These are phyloP conservation scores for Perizoma flavofasciatum DNA, from an alignment of 2,888 invertebrate species.

Conservation along the genomic window DNA sequence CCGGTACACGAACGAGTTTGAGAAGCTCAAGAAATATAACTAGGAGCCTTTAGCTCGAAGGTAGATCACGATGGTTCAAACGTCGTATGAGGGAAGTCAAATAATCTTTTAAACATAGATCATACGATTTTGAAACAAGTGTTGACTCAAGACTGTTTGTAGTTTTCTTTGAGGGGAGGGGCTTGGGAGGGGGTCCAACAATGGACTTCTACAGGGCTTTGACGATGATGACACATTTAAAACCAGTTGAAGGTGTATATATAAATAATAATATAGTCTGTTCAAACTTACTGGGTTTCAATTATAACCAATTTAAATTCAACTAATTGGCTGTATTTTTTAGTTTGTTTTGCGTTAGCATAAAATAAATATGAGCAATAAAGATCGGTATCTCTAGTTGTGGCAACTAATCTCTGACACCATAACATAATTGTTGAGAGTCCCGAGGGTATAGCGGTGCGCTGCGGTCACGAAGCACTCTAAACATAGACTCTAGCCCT, in stretches of 20 bases:
- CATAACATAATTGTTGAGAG: slow-evolving; percentile 73
- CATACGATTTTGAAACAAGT: too few relatives aligned
- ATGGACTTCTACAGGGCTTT: too few relatives aligned
- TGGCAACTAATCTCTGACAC: slow-evolving; percentile 68
- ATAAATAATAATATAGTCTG: background rate
- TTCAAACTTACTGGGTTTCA: background rate
- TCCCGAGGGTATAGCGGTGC: slow-evolving; percentile 67
- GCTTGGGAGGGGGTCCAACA: too few relatives aligned
- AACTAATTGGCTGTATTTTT: slow-evolving; percentile 18
- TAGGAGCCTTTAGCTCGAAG: too few relatives aligned
- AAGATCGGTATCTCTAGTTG: slow-evolving; percentile 57
- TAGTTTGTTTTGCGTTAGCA: slow-evolving; percentile 38
- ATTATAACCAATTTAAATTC: slow-evolving; percentile 17
- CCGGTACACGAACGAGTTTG: slow-evolving; percentile 7
- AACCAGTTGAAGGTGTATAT: too few relatives aligned
- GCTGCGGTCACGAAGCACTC: slow-evolving; percentile 74
- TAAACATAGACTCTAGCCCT: slow-evolving; percentile 73
- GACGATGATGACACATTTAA: too few relatives aligned
- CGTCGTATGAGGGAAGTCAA: too few relatives aligned
- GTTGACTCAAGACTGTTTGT: too few relatives aligned
- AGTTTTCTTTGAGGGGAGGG: too few relatives aligned
- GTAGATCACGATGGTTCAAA: too few relatives aligned
- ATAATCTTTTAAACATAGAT: too few relatives aligned
- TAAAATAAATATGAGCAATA: slow-evolving; percentile 58
- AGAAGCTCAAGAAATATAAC: slow-evolving; percentile 1